Evolutionary conservation across 2,888 invertebrate genomes (phyloP), one percentile per base, ranked within the genome.

Genomic region (Hydraecia micacea): DNA sequence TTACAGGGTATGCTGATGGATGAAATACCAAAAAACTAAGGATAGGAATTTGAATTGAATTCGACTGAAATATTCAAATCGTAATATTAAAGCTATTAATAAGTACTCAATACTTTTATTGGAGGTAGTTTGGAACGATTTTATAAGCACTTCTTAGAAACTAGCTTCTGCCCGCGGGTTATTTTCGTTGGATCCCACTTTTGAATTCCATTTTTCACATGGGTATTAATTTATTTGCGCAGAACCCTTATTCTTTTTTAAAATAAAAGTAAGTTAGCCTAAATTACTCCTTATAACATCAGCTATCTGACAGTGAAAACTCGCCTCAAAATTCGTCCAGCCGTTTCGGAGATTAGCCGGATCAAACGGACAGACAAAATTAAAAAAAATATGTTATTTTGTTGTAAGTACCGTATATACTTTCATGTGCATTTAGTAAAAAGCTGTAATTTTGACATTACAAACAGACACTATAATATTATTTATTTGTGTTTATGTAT

Each of bases 1-100:
- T 36, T 52, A 74, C 55, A n/a, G 28, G 55, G 32, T 63, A 46
- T 55, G 58, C 60, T 70, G 62, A 75, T 63, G 28, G 58, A 73
- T 60, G 13, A 4, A 63, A 6, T 18, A 60, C 21, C 60, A 32
- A 58, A 55, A 67, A 55, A 28, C 5, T 1, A 42, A 28, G 18
- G 9, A 7, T 13, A 15, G 21, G 28, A 46, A 36, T 36, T 36
- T 25, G 18, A 36, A 75, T 7, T 55, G 0, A 55, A 36, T 52
- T 75, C 3, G 13, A 49, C 21, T 63, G 32, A 76, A 42, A 52
- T 28, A 25, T 7, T 7, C 4, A 63, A 36, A 46, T 62, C 0
- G 11, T 62, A 49, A 71, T 21, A 13, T 60, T 52, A n/a, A 55
- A 36, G 6, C 1, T 15, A 28, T 39, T 39, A 9, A 39, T n/a